Conservation (phyloP, 2,888 invertebrate species). For the Acheta domesticus region DNA sequence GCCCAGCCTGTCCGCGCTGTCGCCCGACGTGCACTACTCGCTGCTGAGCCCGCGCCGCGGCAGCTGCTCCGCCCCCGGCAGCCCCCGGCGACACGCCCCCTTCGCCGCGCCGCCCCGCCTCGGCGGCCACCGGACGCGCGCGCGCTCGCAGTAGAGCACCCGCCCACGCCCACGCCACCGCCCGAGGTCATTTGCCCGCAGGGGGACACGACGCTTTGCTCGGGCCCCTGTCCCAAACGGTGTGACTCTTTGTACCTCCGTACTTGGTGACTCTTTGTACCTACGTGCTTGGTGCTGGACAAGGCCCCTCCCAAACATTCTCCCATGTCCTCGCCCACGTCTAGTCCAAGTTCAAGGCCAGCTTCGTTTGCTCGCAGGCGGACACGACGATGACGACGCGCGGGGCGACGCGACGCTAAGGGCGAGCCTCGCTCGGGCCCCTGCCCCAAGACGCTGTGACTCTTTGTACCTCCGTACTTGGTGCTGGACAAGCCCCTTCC, state of each 20-base stretch:
- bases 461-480: too few species aligned
- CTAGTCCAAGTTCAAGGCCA: slow-evolving; percentile 26
- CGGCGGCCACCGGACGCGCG: background rate
- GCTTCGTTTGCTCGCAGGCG: too few species aligned
- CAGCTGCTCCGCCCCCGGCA: background rate
- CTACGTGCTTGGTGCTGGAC: too few species aligned
- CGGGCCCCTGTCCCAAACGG: too few species aligned
- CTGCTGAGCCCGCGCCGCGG: background rate
- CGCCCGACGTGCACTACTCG: background rate
- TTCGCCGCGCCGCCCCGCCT: too few species aligned
- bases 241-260: too few species aligned
- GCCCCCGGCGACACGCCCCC: background rate
- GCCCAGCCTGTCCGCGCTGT: background rate
- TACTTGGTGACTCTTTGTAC: too few species aligned
- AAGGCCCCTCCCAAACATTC: too few species aligned
- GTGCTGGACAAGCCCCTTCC: too few species aligned
- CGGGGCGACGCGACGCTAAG: background rate
- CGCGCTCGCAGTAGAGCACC: background rate
- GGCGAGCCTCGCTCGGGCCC: too few species aligned
- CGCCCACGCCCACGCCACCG: slow-evolving; percentile 39
- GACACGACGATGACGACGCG: slow-evolving; percentile 30
- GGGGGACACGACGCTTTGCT: background rate
- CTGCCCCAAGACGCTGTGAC: too few species aligned
- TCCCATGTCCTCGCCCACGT: too few species aligned
- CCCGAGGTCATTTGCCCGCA: slow-evolving; percentile 36